Base-by-base conservation (phyloP, 1,140 invertebrate genomes). In the Drosophila teissieri region DNA sequence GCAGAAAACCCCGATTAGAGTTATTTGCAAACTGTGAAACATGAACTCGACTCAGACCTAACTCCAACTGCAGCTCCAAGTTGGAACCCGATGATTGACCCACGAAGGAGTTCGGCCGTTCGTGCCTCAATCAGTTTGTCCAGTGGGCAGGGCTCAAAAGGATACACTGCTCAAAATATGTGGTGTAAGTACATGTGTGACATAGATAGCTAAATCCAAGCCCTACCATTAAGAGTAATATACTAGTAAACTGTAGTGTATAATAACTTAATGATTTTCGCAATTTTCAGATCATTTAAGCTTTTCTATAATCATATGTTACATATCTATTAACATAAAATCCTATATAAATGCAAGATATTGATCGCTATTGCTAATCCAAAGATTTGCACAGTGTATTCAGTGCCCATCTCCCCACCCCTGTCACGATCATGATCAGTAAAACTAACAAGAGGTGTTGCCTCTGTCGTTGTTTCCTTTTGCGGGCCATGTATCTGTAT, bases 381-480 rank as follows among this genome's bases (percentile, higher is more conserved):
- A 10, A 8, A 2, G 12, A 56, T 70, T 72, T n/a, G 45, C 11
- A 3, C 44, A 48, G 51, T 36, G 42, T 19, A 65, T 34, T 17
- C 31, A 5, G 7, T n/a, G 7, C 17, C 34, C 15, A 67, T 69
- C 64, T 15, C 44, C 46, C 19, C 22, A n/a, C 51, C 42, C 24
- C 52, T 70, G 68, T 36, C 68, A 56, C 64, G 80, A 88, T 88
- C 84, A 88, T 88, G 84, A 88, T 88, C 84, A 84, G 77, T 54
- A 84, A 89, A 88, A 88, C 84, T 89, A 88, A 88, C 84, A 88
- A 80, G 85, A 88, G 84, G 84, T 88, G 84, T 88, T 89, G 84
- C 83, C 86, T 76, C 76, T 88, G 83, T 88, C 83, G 83, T 86
- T 82, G 73, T 70, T 80, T 34, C 63, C 67, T 65, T 64, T 70